These are phyloP conservation scores for Mirounga angustirostris DNA, from an alignment of 2,113 vertebrate genomes.

Conservation along the genomic window DNA sequence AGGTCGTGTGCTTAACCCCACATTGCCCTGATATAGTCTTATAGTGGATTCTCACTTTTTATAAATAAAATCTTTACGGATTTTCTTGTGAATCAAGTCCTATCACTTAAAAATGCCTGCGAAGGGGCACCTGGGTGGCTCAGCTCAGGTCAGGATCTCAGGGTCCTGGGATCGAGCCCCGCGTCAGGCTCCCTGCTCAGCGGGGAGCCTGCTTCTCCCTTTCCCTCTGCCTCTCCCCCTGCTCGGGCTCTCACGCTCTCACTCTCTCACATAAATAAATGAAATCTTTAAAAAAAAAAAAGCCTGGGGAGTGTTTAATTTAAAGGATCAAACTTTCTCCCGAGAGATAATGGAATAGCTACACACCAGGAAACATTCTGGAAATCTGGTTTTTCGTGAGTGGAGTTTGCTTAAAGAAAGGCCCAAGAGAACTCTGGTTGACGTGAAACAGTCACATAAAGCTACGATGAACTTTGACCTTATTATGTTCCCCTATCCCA, in stretches of 20 bases:
- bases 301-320: not conserved
- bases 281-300: not conserved
- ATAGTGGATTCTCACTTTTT: not conserved
- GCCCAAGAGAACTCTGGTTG: not conserved
- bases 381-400: not conserved
- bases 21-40: accelerated
- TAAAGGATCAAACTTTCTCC: not conserved
- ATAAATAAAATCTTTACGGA: not conserved
- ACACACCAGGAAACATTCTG: not conserved
- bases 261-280: too few species aligned
- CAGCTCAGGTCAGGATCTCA: too few species aligned
- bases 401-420: not conserved
- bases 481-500: not conserved
- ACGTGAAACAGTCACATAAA: not conserved
- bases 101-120: not conserved
- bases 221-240: too few species aligned
- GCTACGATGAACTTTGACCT: not conserved
- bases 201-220: too few species aligned
- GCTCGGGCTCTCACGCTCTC: too few species aligned
- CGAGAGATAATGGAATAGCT: not conserved
- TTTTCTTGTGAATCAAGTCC: not conserved
- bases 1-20: not conserved
- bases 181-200: too few species aligned
- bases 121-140: not conserved
- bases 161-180: too few species aligned